phyloP scores from a whole-genome alignment of 2,888 invertebrate genomes.

The Torymus texanus region DNA sequence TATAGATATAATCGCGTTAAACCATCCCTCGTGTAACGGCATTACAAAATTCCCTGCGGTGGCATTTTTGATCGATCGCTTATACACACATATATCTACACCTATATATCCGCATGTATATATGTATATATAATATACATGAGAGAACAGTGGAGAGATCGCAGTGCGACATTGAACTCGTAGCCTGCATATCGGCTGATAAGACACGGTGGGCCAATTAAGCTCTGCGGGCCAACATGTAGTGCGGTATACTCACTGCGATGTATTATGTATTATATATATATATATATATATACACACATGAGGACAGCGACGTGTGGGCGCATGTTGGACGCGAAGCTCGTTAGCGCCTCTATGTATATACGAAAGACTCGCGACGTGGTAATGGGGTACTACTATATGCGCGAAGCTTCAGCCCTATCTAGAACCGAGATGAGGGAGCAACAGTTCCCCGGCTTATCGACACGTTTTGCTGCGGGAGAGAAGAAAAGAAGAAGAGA shows the following conservation, averaged over 20 bases:
- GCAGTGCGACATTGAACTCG: slow-evolving; percentile 13
- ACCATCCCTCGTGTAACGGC: too few species aligned
- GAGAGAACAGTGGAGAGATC: neutral
- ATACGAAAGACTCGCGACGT: too few species aligned
- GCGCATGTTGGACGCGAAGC: too few species aligned
- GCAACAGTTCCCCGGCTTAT: slow-evolving; percentile 46
- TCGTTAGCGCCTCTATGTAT: too few species aligned
- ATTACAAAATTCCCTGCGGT: too few species aligned
- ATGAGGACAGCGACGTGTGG: too few species aligned
- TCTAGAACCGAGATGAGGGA: neutral
- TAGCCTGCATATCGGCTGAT: slow-evolving; percentile 5
- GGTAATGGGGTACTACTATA: too few species aligned
- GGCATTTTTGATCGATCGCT: slow-evolving; percentile 31
- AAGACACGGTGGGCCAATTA: slow-evolving; percentile 1
- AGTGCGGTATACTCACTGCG: too few species aligned
- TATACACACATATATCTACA: neutral
- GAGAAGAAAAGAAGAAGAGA: neutral
- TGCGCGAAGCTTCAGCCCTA: too few species aligned
- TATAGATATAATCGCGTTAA: too few species aligned
- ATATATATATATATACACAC: too few species aligned
- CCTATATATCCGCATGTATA: neutral
- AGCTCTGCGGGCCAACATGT: neutral
- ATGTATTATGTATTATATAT: too few species aligned
- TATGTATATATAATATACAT: neutral
- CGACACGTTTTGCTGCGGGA: neutral